phyloP scores from a whole-genome alignment of 1,140 invertebrate genomes.

The Ptiloglossa arizonensis region DNA sequence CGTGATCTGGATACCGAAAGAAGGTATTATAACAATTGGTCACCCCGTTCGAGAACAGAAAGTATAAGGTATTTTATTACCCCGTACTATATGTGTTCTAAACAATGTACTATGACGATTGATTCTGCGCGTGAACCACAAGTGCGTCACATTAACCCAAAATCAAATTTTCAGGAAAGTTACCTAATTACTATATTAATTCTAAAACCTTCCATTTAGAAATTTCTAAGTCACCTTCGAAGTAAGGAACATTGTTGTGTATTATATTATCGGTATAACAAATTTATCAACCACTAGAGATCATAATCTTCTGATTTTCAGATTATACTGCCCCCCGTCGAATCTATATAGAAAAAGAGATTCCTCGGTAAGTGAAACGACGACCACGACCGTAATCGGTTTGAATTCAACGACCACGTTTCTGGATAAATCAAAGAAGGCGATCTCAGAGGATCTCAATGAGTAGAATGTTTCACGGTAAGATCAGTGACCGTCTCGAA shows the following conservation, averaged over 20 bases:
- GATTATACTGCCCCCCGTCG: slow-evolving; percentile 85
- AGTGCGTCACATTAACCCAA: neutral
- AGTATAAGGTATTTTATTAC: slow-evolving; percentile 87
- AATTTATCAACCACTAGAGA: neutral
- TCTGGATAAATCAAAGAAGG: slow-evolving; percentile 72
- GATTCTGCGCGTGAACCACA: neutral
- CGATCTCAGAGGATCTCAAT: slow-evolving; percentile 71
- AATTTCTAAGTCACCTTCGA: slow-evolving; percentile 5
- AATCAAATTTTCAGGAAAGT: slow-evolving; percentile 8
- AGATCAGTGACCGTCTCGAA: neutral
- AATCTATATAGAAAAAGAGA: slow-evolving; percentile 84
- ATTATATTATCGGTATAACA: neutral
- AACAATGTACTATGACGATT: neutral
- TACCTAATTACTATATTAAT: slow-evolving; percentile 12
- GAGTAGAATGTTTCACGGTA: slow-evolving; percentile 15
- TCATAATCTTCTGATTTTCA: slow-evolving; percentile 66
- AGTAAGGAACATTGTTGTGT: neutral
- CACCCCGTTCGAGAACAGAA: slow-evolving; percentile 89
- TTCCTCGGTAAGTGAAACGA: slow-evolving; percentile 87
- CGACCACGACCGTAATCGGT: slow-evolving; percentile 86
- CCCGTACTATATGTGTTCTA: slow-evolving; percentile 13
- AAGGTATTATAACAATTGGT: slow-evolving; percentile 88
- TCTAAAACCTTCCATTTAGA: neutral
- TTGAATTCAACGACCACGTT: slow-evolving; percentile 74
- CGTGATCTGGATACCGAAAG: slow-evolving; percentile 83